Conservation (phyloP, 2,113 vertebrate species). For the Scophthalmus maximus region DNA sequence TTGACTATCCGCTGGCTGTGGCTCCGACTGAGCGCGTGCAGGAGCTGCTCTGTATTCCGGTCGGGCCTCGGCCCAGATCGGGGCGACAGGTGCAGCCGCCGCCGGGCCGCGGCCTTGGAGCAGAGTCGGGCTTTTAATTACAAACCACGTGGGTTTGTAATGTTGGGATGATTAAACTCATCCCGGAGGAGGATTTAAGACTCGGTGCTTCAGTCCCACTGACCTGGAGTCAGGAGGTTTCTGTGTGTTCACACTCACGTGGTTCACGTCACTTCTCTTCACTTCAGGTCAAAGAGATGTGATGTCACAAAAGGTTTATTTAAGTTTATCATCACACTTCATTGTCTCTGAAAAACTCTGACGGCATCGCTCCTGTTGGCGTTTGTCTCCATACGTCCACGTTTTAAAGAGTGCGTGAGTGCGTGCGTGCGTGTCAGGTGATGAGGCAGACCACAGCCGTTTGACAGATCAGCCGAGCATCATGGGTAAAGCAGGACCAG, state of each 20-base stretch:
- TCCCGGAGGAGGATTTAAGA: conserved; percentile 57
- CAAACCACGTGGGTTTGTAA: conserved; percentile 55
- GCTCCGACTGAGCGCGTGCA: conserved; percentile 58
- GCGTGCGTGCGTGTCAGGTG: conserved; percentile 4
- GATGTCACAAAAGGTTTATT: too few species aligned
- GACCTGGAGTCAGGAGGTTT: conserved; percentile 7
- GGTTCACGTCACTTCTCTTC: too few species aligned
- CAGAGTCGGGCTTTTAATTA: conserved; percentile 69
- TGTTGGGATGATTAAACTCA: conserved; percentile 60
- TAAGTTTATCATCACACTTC: too few species aligned
- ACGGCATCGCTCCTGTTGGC: conserved; percentile 26
- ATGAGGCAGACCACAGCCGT: conserved; percentile 13
- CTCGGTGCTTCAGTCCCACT: neutral
- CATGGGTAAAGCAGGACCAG: neutral
- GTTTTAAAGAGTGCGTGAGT: conserved; percentile 37
- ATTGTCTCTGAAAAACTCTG: too few species aligned
- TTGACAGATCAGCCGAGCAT: neutral
- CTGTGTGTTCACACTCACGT: too few species aligned
- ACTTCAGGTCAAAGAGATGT: too few species aligned
- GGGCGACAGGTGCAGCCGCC: conserved; percentile 67
- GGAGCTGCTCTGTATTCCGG: conserved; percentile 75
- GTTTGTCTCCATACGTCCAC: conserved; percentile 36
- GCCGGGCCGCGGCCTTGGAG: too few species aligned
- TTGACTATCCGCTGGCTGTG: conserved; percentile 63
- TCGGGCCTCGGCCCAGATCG: conserved; percentile 70